Percentiles rank a stretch among this genome's conserved stretches.
These are phyloP conservation scores for Mormyrops boulengeri DNA, from an alignment of 2,797 vertebrate genomes.

Conservation along the genomic window DNA sequence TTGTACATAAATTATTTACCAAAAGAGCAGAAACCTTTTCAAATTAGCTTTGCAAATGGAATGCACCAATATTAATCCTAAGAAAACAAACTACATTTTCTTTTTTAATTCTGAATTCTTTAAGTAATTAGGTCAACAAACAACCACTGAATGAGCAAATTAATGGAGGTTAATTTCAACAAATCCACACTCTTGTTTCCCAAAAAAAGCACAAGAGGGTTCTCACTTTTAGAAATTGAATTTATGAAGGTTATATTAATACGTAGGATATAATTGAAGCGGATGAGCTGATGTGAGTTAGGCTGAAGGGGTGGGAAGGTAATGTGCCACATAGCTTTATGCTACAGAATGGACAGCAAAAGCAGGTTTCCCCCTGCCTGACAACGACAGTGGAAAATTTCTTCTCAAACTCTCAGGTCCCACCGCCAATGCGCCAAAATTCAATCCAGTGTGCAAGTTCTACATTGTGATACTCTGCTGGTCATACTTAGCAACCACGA, in stretches of 20 bases:
- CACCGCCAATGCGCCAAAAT: background rate
- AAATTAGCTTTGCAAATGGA: background rate
- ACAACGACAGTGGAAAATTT: background rate
- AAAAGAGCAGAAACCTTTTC: background rate
- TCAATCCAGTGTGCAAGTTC: background rate
- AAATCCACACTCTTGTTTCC: background rate
- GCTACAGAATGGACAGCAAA: constrained; percentile 17
- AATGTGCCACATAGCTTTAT: constrained; percentile 18
- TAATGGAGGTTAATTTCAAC: background rate
- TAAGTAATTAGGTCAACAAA: background rate
- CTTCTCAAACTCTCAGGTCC: background rate
- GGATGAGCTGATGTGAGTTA: background rate
- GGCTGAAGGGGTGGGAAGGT: background rate
- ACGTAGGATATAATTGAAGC: background rate
- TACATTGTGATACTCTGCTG: background rate
- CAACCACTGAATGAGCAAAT: background rate
- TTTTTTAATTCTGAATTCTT: background rate
- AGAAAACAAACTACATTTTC: background rate
- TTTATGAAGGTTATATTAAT: constrained; percentile 1
- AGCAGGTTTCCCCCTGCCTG: background rate
- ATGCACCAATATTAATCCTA: background rate
- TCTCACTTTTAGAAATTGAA: background rate
- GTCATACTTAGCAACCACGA: background rate
- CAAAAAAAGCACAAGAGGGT: background rate
- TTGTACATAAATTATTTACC: background rate